Percentiles rank a stretch among this genome's conserved stretches.
Evolutionary conservation across 2,797 vertebrate genomes (phyloP).

Genomic region (Mallotus villosus): DNA sequence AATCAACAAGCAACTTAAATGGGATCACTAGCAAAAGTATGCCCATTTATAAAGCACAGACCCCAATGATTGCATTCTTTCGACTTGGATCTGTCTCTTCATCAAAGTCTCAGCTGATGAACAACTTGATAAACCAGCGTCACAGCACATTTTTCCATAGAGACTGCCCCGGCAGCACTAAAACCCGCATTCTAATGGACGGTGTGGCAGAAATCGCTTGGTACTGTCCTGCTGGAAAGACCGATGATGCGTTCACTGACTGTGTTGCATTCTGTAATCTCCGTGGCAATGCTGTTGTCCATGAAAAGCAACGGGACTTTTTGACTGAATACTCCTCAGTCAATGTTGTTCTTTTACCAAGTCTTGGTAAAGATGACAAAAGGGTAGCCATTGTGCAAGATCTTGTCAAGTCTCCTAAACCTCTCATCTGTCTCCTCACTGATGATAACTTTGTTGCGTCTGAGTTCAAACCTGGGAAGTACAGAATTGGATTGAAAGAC

Average conservation of each 20-base stretch:
- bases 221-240: slow-evolving; percentile 67
- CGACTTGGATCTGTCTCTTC: slow-evolving; percentile 63
- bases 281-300: slow-evolving; percentile 60
- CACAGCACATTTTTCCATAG: slow-evolving; percentile 67
- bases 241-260: slow-evolving; percentile 56
- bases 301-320: slow-evolving; percentile 60
- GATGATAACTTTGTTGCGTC: slow-evolving; percentile 29
- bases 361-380: slow-evolving; percentile 25
- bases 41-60: slow-evolving; percentile 57
- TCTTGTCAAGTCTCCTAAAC: slow-evolving; percentile 41
- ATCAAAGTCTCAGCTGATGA: slow-evolving; percentile 73
- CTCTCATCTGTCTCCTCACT: slow-evolving; percentile 65
- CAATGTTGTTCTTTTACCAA: slow-evolving; percentile 60
- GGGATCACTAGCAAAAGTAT: slow-evolving; percentile 34
- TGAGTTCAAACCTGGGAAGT: background rate
- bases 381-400: slow-evolving; percentile 25
- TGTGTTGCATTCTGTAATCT: slow-evolving; percentile 65
- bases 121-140: slow-evolving; percentile 55
- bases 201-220: slow-evolving; percentile 79
- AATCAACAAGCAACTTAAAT: slow-evolving; percentile 32
- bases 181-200: slow-evolving; percentile 63
- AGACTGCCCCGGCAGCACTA: slow-evolving; percentile 60
- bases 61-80: slow-evolving; percentile 70
- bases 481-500: slow-evolving; percentile 66
- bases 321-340: slow-evolving; percentile 64